These are phyloP conservation scores for Manacus vitellinus DNA, from an alignment of 2,113 vertebrate species.

Conservation along the genomic window DNA sequence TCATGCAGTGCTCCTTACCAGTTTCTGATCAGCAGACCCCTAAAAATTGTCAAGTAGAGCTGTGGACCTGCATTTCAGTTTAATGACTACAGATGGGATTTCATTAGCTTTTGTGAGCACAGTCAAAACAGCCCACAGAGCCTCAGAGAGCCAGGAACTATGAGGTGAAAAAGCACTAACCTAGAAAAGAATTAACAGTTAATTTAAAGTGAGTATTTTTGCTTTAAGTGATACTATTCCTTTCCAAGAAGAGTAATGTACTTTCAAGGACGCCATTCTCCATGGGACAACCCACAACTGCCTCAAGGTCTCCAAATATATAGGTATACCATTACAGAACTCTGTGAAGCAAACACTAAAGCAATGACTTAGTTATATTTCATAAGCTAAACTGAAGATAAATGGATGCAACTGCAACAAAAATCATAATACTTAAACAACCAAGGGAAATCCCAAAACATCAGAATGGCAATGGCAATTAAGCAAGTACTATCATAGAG, in stretches of 20 bases:
- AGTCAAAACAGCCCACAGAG: not conserved
- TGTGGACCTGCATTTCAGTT: not conserved
- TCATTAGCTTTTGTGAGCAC: not conserved
- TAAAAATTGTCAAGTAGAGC: not conserved
- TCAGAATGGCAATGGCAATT: not conserved
- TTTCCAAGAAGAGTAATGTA: not conserved
- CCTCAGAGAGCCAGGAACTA: not conserved
- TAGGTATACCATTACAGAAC: not conserved
- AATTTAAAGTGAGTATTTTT: not conserved
- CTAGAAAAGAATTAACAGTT: not conserved
- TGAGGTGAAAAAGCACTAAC: not conserved
- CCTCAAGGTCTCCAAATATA: not conserved
- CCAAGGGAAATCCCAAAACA: not conserved
- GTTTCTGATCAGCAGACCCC: not conserved
- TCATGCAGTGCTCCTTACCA: not conserved
- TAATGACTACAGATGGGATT: not conserved
- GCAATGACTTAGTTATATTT: not conserved
- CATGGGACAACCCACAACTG: not conserved
- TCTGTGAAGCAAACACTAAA: not conserved
- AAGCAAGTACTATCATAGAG: not conserved
- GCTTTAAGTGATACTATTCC: not conserved
- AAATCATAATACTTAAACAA: not conserved
- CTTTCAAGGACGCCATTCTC: not conserved
- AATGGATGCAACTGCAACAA: not conserved
- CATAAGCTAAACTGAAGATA: not conserved